Percentiles rank a stretch among this genome's conserved stretches.
These are phyloP conservation scores for Drosophila watanabei DNA, from an alignment of 1,140 invertebrate species.

Conservation along the genomic window DNA sequence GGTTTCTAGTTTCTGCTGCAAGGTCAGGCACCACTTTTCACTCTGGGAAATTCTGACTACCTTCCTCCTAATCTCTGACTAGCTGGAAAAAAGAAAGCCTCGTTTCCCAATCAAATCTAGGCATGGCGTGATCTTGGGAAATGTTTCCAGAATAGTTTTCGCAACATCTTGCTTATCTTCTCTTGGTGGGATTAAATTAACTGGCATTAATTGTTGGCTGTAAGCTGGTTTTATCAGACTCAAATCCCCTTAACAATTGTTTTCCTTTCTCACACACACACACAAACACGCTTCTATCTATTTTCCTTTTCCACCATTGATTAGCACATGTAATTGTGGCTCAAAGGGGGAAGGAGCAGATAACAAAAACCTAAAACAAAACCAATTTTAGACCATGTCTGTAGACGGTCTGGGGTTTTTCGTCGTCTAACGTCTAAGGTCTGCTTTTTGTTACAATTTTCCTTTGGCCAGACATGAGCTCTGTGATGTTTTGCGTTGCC, in stretches of 20 bases:
- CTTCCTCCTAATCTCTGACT: conserved; percentile 39
- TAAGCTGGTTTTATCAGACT: conserved; percentile 25
- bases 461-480: conserved; percentile 71
- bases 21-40: conserved; percentile 38
- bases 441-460: conserved; percentile 74
- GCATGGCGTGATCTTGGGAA: conserved; percentile 26
- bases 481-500: conserved; percentile 77
- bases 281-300: neutral
- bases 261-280: conserved; percentile 18
- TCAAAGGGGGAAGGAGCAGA: conserved; percentile 11
- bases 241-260: conserved; percentile 38
- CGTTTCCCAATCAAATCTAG: conserved; percentile 37
- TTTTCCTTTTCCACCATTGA: conserved; percentile 44
- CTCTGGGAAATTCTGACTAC: conserved; percentile 35
- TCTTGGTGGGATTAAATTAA: conserved; percentile 4
- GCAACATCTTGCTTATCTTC: conserved; percentile 16
- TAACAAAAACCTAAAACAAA: conserved; percentile 36
- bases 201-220: conserved; percentile 30
- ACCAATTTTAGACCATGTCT: conserved; percentile 51
- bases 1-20: conserved; percentile 25
- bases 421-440: conserved; percentile 42
- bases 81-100: conserved; percentile 32
- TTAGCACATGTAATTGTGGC: conserved; percentile 61
- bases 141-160: neutral
- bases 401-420: conserved; percentile 41